Percentiles rank a stretch among this genome's conserved stretches.
phyloP scores from a whole-genome alignment of 2,797 vertebrate genomes.

The Enteromius paludinosus region DNA sequence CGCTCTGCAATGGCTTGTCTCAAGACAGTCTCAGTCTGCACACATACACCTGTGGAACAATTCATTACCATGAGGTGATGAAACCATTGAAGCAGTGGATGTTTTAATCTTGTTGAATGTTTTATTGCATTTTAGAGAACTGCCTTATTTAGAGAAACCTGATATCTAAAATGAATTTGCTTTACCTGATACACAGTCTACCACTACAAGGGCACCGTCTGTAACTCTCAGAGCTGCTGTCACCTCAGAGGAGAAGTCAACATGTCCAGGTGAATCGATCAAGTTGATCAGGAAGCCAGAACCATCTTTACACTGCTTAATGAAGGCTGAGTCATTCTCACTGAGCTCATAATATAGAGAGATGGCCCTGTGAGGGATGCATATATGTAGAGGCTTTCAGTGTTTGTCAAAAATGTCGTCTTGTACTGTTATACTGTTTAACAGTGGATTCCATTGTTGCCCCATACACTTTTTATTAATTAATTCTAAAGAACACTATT shows the following conservation, averaged over 20 bases:
- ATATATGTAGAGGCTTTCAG: slow-evolving; percentile 37
- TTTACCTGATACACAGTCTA: slow-evolving; percentile 74
- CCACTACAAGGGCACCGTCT: slow-evolving; percentile 70
- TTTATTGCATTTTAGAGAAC: background rate
- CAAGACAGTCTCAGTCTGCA: slow-evolving; percentile 70
- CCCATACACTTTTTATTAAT: background rate
- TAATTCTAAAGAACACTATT: background rate
- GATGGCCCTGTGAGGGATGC: slow-evolving; percentile 64
- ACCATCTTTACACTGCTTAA: slow-evolving; percentile 70
- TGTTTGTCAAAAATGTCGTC: background rate
- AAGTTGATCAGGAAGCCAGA: slow-evolving; percentile 74
- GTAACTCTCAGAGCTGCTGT: slow-evolving; percentile 68
- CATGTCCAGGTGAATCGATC: slow-evolving; percentile 70
- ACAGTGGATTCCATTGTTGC: background rate
- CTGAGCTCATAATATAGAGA: slow-evolving; percentile 71
- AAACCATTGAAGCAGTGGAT: background rate
- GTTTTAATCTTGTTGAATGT: background rate
- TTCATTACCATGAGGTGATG: background rate
- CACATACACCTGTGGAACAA: slow-evolving; percentile 65
- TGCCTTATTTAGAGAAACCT: background rate
- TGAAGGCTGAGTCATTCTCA: slow-evolving; percentile 69
- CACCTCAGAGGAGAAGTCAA: slow-evolving; percentile 77
- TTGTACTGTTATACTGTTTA: too few relatives aligned
- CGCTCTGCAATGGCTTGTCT: slow-evolving; percentile 66
- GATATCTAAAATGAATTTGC: slow-evolving; percentile 5